Evolutionary conservation across 1,140 invertebrate genomes (phyloP).

Genomic region (Odontomachus brunneus): DNA sequence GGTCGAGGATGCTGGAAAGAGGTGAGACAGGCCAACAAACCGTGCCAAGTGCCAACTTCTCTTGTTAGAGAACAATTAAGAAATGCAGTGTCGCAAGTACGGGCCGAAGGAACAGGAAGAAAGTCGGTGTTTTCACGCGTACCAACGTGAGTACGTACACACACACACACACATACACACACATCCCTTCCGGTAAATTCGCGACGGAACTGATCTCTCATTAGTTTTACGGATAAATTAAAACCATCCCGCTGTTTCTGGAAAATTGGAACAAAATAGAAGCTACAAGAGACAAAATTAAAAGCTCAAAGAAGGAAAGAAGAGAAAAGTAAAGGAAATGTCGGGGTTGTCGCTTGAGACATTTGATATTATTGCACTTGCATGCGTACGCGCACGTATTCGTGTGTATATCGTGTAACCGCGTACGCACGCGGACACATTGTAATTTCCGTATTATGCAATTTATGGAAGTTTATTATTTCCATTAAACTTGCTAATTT

Average conservation of each 20-base stretch:
- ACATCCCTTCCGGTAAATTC: neutral
- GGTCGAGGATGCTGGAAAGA: constrained; percentile 72
- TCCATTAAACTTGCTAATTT: constrained; percentile 56
- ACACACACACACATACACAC: no score
- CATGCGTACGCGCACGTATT: no score
- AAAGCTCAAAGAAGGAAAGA: neutral
- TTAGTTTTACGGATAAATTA: constrained; percentile 34
- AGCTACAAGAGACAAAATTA: neutral
- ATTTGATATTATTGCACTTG: neutral
- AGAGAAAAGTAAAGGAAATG: neutral
- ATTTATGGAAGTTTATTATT: constrained; percentile 44
- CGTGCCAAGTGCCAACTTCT: constrained; percentile 80
- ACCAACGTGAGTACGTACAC: constrained; percentile 8
- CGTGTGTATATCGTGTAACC: neutral
- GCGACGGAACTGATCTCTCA: neutral
- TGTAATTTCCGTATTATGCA: constrained; percentile 41
- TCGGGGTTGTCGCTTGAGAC: neutral
- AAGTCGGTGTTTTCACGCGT: constrained; percentile 65
- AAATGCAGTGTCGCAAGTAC: constrained; percentile 78
- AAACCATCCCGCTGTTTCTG: constrained; percentile 1
- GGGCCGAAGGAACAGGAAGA: constrained; percentile 37
- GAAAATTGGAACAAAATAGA: constrained; percentile 24
- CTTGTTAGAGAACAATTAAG: constrained; percentile 84
- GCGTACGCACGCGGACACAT: neutral
- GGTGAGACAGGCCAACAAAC: constrained; percentile 76